A percentile compares a stretch with the other conserved stretches of the same genome.
phyloP scores from a whole-genome alignment of 2,797 vertebrate genomes.

The Hylomyscus alleni region DNA sequence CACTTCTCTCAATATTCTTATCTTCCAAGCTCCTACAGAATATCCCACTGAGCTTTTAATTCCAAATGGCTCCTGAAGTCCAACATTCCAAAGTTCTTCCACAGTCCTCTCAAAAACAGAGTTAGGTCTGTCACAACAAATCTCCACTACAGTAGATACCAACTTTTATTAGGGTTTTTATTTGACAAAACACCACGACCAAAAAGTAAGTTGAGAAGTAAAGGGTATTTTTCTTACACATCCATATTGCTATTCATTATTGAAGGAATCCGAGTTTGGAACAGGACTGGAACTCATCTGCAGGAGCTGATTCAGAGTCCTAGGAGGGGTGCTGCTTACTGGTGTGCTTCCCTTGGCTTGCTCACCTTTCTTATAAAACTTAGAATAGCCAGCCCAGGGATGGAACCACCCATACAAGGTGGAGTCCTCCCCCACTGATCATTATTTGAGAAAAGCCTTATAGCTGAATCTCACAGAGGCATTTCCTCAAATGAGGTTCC shows the following conservation, averaged over 20 bases:
- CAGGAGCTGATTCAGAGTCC: not conserved
- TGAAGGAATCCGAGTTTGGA: not conserved
- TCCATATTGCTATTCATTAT: not conserved
- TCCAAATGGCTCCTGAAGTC: not conserved
- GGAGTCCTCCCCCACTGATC: not conserved
- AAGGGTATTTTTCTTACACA: not conserved
- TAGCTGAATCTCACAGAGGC: not conserved
- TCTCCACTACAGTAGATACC: not conserved
- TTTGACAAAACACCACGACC: not conserved
- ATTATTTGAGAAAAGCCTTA: not conserved
- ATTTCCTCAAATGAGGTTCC: not conserved
- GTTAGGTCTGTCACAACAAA: not conserved
- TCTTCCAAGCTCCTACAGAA: not conserved
- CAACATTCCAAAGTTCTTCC: not conserved
- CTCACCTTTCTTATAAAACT: not conserved
- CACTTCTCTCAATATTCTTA: not conserved
- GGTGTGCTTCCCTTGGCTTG: not conserved
- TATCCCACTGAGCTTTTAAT: not conserved
- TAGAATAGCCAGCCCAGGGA: not conserved
- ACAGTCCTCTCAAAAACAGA: not conserved
- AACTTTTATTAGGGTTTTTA: not conserved
- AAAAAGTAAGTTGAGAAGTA: not conserved
- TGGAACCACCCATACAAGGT: not conserved
- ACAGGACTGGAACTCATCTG: not conserved
- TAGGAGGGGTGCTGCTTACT: not conserved